These are phyloP conservation scores for Podarcis cretensis DNA, from an alignment of 2,113 vertebrate species.

Conservation along the genomic window DNA sequence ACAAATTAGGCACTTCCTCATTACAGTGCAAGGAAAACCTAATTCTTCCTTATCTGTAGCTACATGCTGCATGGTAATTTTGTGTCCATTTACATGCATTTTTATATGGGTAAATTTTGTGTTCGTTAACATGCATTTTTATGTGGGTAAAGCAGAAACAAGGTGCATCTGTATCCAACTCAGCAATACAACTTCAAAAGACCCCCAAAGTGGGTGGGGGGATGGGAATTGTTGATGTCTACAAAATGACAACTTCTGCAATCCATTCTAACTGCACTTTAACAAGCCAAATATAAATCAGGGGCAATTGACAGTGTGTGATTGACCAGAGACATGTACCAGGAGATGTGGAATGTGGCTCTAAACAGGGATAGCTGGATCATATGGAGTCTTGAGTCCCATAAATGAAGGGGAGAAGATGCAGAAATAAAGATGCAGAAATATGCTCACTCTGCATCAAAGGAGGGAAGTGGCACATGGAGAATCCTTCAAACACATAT, in stretches of 20 bases:
- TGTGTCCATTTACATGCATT: background rate
- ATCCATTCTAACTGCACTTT: background rate
- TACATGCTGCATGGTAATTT: no score
- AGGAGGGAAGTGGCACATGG: rapidly evolving
- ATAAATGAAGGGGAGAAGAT: background rate
- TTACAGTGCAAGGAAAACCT: no score
- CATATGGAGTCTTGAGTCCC: background rate
- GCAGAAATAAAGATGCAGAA: background rate
- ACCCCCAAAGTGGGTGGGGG: background rate
- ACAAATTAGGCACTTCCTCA: no score
- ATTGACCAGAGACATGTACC: background rate
- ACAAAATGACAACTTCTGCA: background rate
- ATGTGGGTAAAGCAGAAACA: background rate
- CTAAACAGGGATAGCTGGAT: background rate
- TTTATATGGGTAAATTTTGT: background rate
- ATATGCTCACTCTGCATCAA: background rate
- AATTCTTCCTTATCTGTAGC: no score
- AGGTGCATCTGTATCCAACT: background rate
- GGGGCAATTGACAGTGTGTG: background rate
- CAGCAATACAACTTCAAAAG: background rate
- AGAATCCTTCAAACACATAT: background rate
- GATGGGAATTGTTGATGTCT: background rate
- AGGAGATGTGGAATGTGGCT: background rate
- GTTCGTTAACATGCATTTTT: background rate
- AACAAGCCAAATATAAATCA: background rate